Evolutionary conservation across 1,140 invertebrate genomes (phyloP), one percentile per base, ranked within the genome.

Genomic region (Neelides sp.): DNA sequence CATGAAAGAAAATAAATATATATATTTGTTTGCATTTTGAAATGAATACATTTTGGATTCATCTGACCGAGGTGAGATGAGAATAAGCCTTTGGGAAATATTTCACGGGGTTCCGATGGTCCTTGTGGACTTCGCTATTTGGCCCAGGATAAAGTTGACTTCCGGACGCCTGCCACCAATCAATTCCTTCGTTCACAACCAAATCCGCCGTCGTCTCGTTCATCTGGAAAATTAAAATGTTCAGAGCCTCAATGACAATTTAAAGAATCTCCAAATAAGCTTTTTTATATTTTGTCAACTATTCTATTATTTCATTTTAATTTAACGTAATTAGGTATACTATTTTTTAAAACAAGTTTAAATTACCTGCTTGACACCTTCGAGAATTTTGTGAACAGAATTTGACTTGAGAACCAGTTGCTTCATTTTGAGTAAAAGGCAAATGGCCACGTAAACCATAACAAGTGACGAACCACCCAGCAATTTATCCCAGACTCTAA

Each of bases 401-500:
- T 71, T 75, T 54, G 78, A 77, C 56, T 73, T 74, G 12, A 84
- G 61, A 57, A 85, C 68, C 48, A 74, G 70, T 63, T 78, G 66
- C 58, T 77, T 73, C 35, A 85, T 67, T 35, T 79, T 81, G 13
- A 79, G 77, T 15, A 87, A 69, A 26, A 85, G 68, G 52, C 81
- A 77, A 15, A 86, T 72, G 42, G 79, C 78, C 3, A 86, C 78
- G 69, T 79, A 89, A 2, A 82, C 75, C 51, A 91, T 71, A 57
- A 90, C 82, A 68, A 80, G 83, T 30, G 77, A 79, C 4, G 83
- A 84, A 20, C 86, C 85, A 39, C 83, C 84, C 62, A 82, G 79
- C 13, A 91, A 71, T 71, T 88, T 89, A 63, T 92, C 86, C 82
- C 83, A 89, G 51, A 91, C 80, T 66, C 85, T 87, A 54, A 63